Base-by-base conservation (phyloP, 2,888 invertebrate genomes). In the Tetheella fluctuosa region DNA sequence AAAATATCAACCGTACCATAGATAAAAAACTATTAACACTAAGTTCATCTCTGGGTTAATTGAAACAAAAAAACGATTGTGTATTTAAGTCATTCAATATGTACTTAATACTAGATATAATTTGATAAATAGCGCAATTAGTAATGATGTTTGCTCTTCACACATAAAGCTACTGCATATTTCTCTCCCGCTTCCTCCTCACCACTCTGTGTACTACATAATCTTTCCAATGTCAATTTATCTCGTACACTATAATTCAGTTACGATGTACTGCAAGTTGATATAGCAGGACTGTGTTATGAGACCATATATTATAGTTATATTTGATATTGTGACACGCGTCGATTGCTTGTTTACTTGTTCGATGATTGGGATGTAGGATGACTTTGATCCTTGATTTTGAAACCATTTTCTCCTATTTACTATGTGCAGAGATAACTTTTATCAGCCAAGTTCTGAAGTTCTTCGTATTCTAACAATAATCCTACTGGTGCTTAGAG, bases 201-300 rank as follows among this genome's bases (percentile, higher is more conserved):
- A 10, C 7, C n/a, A 39, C n/a, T n/a, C 5, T 39, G 39, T n/a
- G n/a, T 5, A 39, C 39, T n/a, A n/a, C n/a, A 39, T n/a, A 4
- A 39, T 39, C 1, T n/a, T 39, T 5, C n/a, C n/a, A n/a, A n/a
- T 39, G 39, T 39, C n/a, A 39, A 39, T 39, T 39, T 39, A 39
- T 39, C n/a, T 39, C 39, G n/a, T 13, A 13, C 34, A 34, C 39
- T 39, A 39, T 39, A 39, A 39, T 39, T 39, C 39, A 39, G 39
- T 39, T n/a, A 39, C 39, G 39, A n/a, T 39, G 39, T 39, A 39
- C 39, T 39, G n/a, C 39, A 39, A 39, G 39, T 39, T 39, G n/a
- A 7, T 39, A 39, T 39, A n/a, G 1, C 39, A 39, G n/a, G 39
- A 39, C 5, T 39, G n/a, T 15, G n/a, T 1, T n/a, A 39, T 39